Evolutionary conservation across 2,888 invertebrate species (phyloP), one percentile per base, ranked within the genome.

Genomic region (Tanytarsus gracilentus): DNA sequence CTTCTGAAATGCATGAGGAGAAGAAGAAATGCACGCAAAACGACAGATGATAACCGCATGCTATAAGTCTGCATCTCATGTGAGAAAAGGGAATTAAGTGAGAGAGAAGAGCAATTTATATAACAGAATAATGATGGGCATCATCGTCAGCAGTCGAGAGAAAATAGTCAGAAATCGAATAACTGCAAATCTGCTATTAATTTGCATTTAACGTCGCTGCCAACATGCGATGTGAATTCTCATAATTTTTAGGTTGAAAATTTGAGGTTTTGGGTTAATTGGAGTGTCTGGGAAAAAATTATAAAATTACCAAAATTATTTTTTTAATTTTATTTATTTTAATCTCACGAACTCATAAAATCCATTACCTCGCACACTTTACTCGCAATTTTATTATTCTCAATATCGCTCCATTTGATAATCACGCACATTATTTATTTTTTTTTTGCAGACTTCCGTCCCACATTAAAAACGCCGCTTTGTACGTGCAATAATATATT

Each of bases 21-120:
- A 14, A 16, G 16, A 36, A 36, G 36, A 36, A 36, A 18, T 44
- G 44, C 44, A 44, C 21, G 18, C 21, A 33, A 30, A 53, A 33
- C 53, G 36, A 25, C 53, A 53, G 53, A 53, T 53, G 53, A 53
- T 53, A 53, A 53, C 36, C 53, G 53, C 51, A 53, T 21, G 14
- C 30, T 18, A 23, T 36, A n/a, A n/a, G 21, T 23, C 16, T 53
- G 53, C 53, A 53, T 14, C n/a, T 33, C 21, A 21, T 44, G 44
- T 44, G 9, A 21, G 23, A 44, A 29, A 29, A 29, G 5, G 44
- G 23, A 44, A 44, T 11, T 9, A 44, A 44, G 21, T 11, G 9
- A 18, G 44, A 21, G 44, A 44, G 23, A 44, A 44, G 23, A 6
- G 44, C 11, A 21, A 21, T 44, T 21, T 44, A 16, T 44, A 44